Conservation (phyloP, 2,888 invertebrate genomes). For the Sminthurides aquaticus region DNA sequence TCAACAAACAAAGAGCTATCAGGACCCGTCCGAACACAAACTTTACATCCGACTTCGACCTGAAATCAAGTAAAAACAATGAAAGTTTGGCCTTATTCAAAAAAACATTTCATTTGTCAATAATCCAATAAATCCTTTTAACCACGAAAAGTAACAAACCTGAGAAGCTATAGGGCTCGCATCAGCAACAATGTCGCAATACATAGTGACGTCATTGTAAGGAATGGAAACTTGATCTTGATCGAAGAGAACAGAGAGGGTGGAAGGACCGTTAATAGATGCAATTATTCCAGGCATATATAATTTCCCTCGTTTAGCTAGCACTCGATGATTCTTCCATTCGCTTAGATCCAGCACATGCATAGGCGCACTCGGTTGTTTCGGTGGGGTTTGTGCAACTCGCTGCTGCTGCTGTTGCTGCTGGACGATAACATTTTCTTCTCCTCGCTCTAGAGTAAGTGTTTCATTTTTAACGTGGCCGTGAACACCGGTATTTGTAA, state of each 20-base stretch:
- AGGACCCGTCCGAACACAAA: slow-evolving; percentile 57
- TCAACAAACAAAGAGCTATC: slow-evolving; percentile 73
- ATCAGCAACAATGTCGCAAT: slow-evolving; percentile 81
- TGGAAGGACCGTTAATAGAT: slow-evolving; percentile 39
- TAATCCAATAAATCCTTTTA: not conserved
- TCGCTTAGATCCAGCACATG: slow-evolving; percentile 69
- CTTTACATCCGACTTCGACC: slow-evolving; percentile 68
- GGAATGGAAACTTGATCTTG: slow-evolving; percentile 35
- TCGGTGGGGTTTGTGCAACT: slow-evolving; percentile 4
- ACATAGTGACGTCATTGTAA: slow-evolving; percentile 38
- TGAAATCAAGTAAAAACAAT: slow-evolving; percentile 49
- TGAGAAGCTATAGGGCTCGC: slow-evolving; percentile 61
- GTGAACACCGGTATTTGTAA: slow-evolving; percentile 5
- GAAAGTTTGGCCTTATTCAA: slow-evolving; percentile 2
- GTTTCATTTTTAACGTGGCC: not conserved
- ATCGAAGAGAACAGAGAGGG: slow-evolving; percentile 42
- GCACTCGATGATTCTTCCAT: slow-evolving; percentile 85
- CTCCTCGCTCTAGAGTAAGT: not conserved
- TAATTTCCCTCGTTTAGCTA: slow-evolving; percentile 73
- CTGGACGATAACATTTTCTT: slow-evolving; percentile 2
- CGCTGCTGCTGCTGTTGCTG: slow-evolving; percentile 2
- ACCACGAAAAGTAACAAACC: slow-evolving; percentile 26
- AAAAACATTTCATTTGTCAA: not conserved
- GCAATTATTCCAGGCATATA: slow-evolving; percentile 85
- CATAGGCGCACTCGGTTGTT: not conserved